Evolutionary conservation across 2,113 vertebrate species (phyloP), one percentile per base, ranked within the genome.

Genomic region (Nicator chloris): DNA sequence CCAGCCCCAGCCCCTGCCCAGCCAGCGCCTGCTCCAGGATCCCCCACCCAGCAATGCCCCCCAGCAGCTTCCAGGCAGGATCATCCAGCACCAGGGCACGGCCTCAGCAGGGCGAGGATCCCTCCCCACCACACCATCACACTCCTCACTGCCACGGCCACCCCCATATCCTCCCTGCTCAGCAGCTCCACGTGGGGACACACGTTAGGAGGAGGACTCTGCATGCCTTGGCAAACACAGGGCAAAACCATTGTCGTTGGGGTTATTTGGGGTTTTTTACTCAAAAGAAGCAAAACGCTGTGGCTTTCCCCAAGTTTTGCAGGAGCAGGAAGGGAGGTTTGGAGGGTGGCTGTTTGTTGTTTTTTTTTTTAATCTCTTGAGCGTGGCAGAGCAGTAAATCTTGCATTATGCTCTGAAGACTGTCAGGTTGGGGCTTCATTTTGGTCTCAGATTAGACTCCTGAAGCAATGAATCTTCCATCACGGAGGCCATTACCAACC

Each of bases 371-470:
- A 84, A 90, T 93, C 93, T 93, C 86, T 27, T 82, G 91, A 90
- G 80, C 0, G 22, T 86, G 83, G 89, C 93, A 95, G 94, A 81
- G 88, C 88, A 83, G 65, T 95, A 93, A 96, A 94, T 93, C 92
- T 75, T 64, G 47, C 86, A 78, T 92, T 88, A 81, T 68, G 56
- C 72, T 75, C 91, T 39, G 47, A 86, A 61, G 78, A 89, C 72
- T 37, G 6, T 78, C 89, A 82, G 86, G 51, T 28, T 85, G 12
- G 37, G 73, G 83, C 73, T 68, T 93, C 93, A 79, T 72, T 84
- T 79, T 13, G 57, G 73, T 89, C 94, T 95, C 94, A 51, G 70
- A 88, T 81, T 72, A 84, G 86, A 85, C 79, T 92, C 86, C 77
- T 12, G 61, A 66, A 79, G 91, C 92, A 78, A 93, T 82, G 93